A percentile compares a stretch with the other conserved stretches of the same genome.
Evolutionary conservation across 1,140 invertebrate genomes (phyloP).

Genomic region (Calliphora vicina): DNA sequence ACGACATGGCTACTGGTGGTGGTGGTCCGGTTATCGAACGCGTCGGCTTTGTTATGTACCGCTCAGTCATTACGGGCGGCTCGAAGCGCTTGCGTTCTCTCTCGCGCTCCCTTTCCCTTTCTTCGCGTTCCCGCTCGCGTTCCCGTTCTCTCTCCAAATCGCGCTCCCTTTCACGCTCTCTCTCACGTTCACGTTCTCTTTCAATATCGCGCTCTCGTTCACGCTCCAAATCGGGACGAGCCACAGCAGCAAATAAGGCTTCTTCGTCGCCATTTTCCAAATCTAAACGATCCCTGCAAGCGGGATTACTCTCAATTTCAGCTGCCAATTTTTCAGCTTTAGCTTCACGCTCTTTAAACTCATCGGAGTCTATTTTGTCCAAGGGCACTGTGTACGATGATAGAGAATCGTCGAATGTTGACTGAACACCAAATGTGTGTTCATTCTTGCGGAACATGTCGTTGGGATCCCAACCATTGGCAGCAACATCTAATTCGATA

Average conservation of each 20-base stretch:
- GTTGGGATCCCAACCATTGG: constrained; percentile 93
- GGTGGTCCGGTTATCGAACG: constrained; percentile 55
- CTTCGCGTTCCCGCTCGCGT: constrained; percentile 47
- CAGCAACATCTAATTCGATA: constrained; percentile 72
- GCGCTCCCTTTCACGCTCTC: constrained; percentile 46
- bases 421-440: constrained; percentile 86
- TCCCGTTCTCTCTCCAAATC: constrained; percentile 48
- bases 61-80: constrained; percentile 57
- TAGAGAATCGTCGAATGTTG: constrained; percentile 86
- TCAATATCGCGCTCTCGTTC: constrained; percentile 42
- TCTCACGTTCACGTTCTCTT: constrained; percentile 39
- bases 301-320: constrained; percentile 87
- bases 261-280: constrained; percentile 93
- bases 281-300: constrained; percentile 80
- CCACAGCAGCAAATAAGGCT: constrained; percentile 76
- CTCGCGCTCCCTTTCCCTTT: constrained; percentile 46
- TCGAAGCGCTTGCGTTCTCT: constrained; percentile 51
- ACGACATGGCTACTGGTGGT: constrained; percentile 46
- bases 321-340: constrained; percentile 87
- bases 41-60: constrained; percentile 58
- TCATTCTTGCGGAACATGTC: constrained; percentile 96
- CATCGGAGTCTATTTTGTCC: constrained; percentile 83
- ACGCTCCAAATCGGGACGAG: constrained; percentile 59
- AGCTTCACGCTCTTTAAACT: constrained; percentile 84
- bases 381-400: constrained; percentile 87